phyloP scores from a whole-genome alignment of 2,113 vertebrate species.

The Oryctolagus cuniculus region mOryCun1.1 NC_091434.1:12146501-12147000 shows the following conservation, averaged over 20 bases:
- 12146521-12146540: accelerated
- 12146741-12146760: neutral
- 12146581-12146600: neutral
- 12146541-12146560: neutral
- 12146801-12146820: neutral
- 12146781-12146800: neutral
- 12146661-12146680: neutral
- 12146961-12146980: neutral
- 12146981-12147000: too few species aligned
- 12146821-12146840: neutral
- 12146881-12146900: neutral
- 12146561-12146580: neutral
- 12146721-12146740: neutral
- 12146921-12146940: too few species aligned
- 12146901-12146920: neutral
- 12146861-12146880: neutral
- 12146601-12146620: neutral
- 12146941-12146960: accelerated
- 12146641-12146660: neutral
- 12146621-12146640: neutral
- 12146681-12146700: neutral
- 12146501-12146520: neutral
- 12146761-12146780: neutral
- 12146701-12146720: neutral
- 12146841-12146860: neutral